phyloP scores from a whole-genome alignment of 2,113 vertebrate genomes.

The Oxygymnocypris stewartii region DNA sequence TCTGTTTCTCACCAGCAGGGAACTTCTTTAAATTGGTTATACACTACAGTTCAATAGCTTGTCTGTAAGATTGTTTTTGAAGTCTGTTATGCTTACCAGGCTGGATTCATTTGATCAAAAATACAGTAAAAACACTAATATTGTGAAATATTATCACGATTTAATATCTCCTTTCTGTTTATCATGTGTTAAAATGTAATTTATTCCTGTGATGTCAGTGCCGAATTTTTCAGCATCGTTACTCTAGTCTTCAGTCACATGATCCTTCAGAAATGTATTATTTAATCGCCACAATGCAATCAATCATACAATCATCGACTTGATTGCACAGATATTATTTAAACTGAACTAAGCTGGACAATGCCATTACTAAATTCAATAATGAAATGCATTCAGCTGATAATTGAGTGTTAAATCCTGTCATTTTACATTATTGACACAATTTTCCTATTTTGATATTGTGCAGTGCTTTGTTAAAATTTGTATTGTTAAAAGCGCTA shows the following conservation, averaged over 20 bases:
- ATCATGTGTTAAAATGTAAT: background rate
- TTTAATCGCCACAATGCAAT: too few relatives aligned
- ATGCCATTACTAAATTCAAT: too few relatives aligned
- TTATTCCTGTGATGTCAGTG: background rate
- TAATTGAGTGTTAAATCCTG: too few relatives aligned
- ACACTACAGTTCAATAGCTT: background rate
- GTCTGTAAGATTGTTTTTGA: background rate
- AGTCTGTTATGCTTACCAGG: background rate
- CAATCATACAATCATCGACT: too few relatives aligned
- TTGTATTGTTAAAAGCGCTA: too few relatives aligned
- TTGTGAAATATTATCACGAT: background rate
- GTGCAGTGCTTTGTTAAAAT: too few relatives aligned
- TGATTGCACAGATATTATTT: too few relatives aligned
- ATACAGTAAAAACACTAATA: background rate
- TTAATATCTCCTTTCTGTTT: background rate
- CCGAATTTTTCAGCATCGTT: background rate
- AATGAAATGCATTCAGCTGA: too few relatives aligned
- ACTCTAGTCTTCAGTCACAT: background rate
- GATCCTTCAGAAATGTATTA: background rate
- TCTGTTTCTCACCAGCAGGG: conserved; percentile 52
- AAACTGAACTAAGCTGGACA: too few relatives aligned
- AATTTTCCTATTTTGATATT: too few relatives aligned
- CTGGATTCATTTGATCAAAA: background rate
- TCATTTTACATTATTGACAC: too few relatives aligned
- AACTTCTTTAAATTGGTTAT: background rate